phyloP scores from a whole-genome alignment of 2,888 invertebrate species.

The Orchesella flavescens region DNA sequence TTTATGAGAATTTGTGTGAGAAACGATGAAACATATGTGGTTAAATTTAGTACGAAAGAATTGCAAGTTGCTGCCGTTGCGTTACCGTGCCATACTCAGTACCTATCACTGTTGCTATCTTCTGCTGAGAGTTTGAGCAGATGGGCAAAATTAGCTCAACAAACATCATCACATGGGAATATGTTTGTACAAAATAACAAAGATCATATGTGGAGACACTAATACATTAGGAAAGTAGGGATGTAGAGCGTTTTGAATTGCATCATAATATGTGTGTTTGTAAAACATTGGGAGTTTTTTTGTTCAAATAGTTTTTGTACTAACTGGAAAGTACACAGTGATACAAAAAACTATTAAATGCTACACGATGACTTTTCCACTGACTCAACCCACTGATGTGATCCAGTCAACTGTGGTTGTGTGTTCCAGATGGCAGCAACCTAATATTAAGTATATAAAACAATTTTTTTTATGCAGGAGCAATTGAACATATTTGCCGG shows the following conservation, averaged over 20 bases:
- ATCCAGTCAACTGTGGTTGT: neutral
- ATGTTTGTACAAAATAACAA: constrained; percentile 17
- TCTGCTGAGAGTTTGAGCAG: constrained; percentile 65
- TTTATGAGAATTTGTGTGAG: constrained; percentile 22
- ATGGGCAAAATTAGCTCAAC: constrained; percentile 67
- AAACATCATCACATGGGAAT: constrained; percentile 56
- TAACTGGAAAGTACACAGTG: too few relatives aligned
- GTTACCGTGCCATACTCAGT: too few relatives aligned
- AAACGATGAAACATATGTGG: constrained; percentile 49
- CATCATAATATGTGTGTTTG: too few relatives aligned
- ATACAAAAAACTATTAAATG: too few relatives aligned
- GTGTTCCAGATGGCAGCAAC: constrained; percentile 29
- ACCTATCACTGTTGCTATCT: neutral
- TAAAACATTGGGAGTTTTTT: too few relatives aligned
- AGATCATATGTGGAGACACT: neutral
- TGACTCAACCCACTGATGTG: too few relatives aligned
- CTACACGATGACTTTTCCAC: too few relatives aligned
- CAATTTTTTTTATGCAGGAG: constrained; percentile 19
- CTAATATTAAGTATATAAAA: constrained; percentile 31
- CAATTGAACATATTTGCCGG: constrained; percentile 4
- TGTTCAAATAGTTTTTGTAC: too few relatives aligned
- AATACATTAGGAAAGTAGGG: neutral
- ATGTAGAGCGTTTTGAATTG: too few relatives aligned
- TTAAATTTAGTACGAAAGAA: constrained; percentile 58
- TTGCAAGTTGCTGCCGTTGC: constrained; percentile 11